Evolutionary conservation across 2,113 vertebrate species (phyloP).

Genomic region (Lophura nycthemera): DNA sequence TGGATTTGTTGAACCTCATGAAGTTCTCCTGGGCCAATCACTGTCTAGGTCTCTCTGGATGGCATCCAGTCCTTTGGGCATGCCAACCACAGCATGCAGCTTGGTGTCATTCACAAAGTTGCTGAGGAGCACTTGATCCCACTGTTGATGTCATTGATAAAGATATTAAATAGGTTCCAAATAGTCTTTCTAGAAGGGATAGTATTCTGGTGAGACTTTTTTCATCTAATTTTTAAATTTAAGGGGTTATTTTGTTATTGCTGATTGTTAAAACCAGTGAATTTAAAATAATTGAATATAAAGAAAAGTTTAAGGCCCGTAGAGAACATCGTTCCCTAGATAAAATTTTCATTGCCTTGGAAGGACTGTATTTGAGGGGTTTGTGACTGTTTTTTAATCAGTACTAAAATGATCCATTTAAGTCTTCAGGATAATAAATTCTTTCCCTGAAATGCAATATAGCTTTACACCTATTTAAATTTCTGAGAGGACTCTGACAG

Average conservation of each 20-base stretch:
- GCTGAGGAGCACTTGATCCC: too few species aligned
- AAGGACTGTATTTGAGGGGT: not conserved
- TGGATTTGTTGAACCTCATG: too few species aligned
- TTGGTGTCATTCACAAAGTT: too few species aligned
- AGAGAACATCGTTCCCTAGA: not conserved
- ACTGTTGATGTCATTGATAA: too few species aligned
- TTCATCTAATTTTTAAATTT: not conserved
- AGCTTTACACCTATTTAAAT: not conserved
- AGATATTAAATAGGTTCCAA: too few species aligned
- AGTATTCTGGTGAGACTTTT: fast-evolving
- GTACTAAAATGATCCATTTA: not conserved
- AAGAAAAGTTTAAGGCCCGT: not conserved
- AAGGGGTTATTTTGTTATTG: not conserved
- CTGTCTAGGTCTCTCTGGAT: too few species aligned
- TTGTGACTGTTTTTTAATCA: not conserved
- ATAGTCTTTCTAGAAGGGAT: not conserved
- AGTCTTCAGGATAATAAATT: not conserved
- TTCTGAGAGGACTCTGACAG: not conserved
- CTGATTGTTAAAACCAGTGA: not conserved
- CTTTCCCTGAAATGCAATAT: not conserved
- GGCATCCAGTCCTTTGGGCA: too few species aligned
- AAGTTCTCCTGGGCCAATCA: too few species aligned
- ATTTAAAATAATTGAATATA: not conserved
- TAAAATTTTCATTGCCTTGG: not conserved
- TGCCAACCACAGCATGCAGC: too few species aligned